Evolutionary conservation across 2,888 invertebrate genomes (phyloP).

Genomic region (Agrypnus murinus): DNA sequence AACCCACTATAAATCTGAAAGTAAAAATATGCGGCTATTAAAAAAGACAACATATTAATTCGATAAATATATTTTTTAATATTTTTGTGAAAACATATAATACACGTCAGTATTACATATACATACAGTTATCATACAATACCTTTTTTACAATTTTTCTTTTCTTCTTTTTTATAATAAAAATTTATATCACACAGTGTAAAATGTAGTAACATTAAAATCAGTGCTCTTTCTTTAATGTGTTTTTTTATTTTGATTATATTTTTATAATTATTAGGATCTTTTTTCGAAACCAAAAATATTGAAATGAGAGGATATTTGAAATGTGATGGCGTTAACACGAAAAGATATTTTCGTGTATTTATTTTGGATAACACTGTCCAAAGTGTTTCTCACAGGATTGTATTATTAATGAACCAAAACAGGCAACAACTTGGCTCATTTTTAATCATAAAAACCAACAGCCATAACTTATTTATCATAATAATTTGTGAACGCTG

Average conservation of each 20-base stretch:
- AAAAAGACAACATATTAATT: constrained; percentile 70
- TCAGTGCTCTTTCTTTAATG: constrained; percentile 37
- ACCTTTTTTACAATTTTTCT: constrained; percentile 42
- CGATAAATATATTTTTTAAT: constrained; percentile 69
- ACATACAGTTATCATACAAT: constrained; percentile 55
- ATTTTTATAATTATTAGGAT: constrained; percentile 13
- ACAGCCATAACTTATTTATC: constrained; percentile 64
- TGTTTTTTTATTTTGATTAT: constrained; percentile 1
- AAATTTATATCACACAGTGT: constrained; percentile 52
- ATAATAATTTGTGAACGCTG: constrained; percentile 62
- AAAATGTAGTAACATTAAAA: constrained; percentile 40
- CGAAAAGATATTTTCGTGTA: constrained; percentile 43
- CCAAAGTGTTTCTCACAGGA: constrained; percentile 58
- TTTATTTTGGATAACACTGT: constrained; percentile 54
- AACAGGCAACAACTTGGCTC: constrained; percentile 63
- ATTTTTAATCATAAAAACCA: constrained; percentile 66
- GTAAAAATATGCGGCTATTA: constrained; percentile 69
- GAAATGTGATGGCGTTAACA: constrained; percentile 37
- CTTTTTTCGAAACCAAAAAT: too few species aligned
- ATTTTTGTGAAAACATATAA: constrained; percentile 54
- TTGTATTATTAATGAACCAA: constrained; percentile 63
- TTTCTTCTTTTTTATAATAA: constrained; percentile 39
- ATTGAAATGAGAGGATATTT: neutral
- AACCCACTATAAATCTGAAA: constrained; percentile 67
- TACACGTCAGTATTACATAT: constrained; percentile 56